Percentiles rank a stretch among this genome's conserved stretches.
These are phyloP conservation scores for Hypena proboscidalis DNA, from an alignment of 2,888 invertebrate species.

Conservation along the genomic window DNA sequence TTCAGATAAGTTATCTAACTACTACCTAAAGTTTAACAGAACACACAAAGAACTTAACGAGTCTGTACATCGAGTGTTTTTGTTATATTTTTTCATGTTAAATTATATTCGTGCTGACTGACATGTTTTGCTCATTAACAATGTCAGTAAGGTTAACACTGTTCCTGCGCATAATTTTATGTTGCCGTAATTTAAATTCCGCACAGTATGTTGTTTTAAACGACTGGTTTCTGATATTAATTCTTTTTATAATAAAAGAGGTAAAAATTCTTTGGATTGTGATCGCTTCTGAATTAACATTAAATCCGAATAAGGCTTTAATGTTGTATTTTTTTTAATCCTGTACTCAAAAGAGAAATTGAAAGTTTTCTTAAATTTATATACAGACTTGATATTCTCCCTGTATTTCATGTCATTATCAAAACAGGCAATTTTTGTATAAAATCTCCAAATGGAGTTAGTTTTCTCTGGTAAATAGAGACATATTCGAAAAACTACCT, in stretches of 20 bases:
- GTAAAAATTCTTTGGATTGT: too few species aligned
- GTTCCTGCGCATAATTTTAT: slow-evolving; percentile 38
- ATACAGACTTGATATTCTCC: too few species aligned
- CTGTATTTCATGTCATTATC: too few species aligned
- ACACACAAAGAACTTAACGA: background rate
- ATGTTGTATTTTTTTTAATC: too few species aligned
- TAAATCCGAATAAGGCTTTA: too few species aligned
- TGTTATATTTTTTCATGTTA: slow-evolving; percentile 11
- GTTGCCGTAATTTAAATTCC: slow-evolving; percentile 21
- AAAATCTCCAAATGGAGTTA: too few species aligned
- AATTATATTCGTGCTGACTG: slow-evolving; percentile 23
- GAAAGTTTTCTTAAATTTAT: too few species aligned
- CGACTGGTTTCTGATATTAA: too few species aligned
- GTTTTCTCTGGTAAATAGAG: slow-evolving; percentile 3
- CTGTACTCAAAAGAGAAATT: too few species aligned
- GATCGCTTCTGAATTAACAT: too few species aligned
- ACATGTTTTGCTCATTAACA: slow-evolving; percentile 46
- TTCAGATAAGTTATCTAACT: background rate
- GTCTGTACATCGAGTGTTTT: background rate
- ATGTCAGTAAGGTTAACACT: slow-evolving; percentile 51
- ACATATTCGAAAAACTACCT: slow-evolving; percentile 1
- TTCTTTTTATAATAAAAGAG: too few species aligned
- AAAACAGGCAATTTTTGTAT: too few species aligned
- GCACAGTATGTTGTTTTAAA: slow-evolving; percentile 40
- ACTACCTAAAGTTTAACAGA: background rate